Evolutionary conservation across 2,888 invertebrate genomes (phyloP), one percentile per base, ranked within the genome.

Genomic region (Agrotis ipsilon): DNA sequence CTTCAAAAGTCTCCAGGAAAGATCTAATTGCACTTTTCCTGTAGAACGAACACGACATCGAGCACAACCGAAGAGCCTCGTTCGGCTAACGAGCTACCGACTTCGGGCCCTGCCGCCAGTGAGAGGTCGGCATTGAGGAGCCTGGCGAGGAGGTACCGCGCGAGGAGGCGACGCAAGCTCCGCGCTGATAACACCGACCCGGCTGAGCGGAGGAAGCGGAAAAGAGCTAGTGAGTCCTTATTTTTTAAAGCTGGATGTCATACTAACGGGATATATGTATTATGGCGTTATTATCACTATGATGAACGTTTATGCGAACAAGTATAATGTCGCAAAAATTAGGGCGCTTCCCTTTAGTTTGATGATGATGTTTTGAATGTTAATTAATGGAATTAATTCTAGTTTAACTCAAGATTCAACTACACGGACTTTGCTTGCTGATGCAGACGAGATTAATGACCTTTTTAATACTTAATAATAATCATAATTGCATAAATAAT

Each of bases 81-180:
- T 43, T 96, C 96, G 77, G 96, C 96, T 13, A 97, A 97, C 86
- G 96, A 97, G 84, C 92, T 97, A 61, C 97, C 97, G 5, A 97
- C 97, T 61, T 97, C 97, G 52, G 97, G 97, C 79, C 98, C 97
- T 85, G 96, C 97, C 52, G 97, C 97, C 55, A 93, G 94, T 82
- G 94, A 95, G 86, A 88, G 94, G 48, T 95, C 96, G 7, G 97
- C 98, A 68, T 93, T 98, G 86, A 97, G 97, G 88, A 97, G 97
- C 90, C 97, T 98, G 83, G 97, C 97, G 61, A 97, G 97, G 80
- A 97, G 97, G 72, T 98, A 98, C 91, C 92, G 96, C 57, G 96
- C 96, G 69, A 88, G 94, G 73, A 89, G 94, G 68, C 93, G 96
- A 72, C 94, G 96, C 85, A 95, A 96, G 90, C 89, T 94, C 75